Evolutionary conservation across 2,888 invertebrate species (phyloP).

Genomic region (Apoderus coryli): DNA sequence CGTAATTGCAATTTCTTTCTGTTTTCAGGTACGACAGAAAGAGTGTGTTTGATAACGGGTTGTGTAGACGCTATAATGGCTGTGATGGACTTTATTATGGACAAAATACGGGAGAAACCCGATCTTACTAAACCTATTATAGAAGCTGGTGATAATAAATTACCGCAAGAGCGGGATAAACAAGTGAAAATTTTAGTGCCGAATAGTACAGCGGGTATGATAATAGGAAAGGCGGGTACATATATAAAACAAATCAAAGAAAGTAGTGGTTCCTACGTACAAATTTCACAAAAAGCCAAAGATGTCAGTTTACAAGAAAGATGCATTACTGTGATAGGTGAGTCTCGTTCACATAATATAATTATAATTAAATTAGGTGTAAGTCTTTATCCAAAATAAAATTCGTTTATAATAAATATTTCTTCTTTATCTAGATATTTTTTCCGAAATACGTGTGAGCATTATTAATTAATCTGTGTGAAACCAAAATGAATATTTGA

Average conservation of each 20-base stretch:
- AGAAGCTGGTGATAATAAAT: conserved; percentile 56
- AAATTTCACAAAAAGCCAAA: conserved; percentile 93
- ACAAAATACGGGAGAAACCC: conserved; percentile 89
- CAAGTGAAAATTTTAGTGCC: conserved; percentile 94
- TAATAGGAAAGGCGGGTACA: conserved; percentile 91
- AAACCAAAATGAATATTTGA: too few species aligned
- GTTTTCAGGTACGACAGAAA: conserved; percentile 87
- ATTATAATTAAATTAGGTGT: too few species aligned
- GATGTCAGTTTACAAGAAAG: conserved; percentile 84
- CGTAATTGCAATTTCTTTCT: too few species aligned
- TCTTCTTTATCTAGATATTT: too few species aligned
- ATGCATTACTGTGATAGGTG: conserved; percentile 87
- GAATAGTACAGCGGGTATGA: conserved; percentile 95
- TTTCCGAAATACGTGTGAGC: too few species aligned
- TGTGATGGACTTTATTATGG: conserved; percentile 87
- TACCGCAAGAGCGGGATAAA: conserved; percentile 78
- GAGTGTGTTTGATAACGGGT: conserved; percentile 87
- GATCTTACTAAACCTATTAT: conserved; percentile 73
- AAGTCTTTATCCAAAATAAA: too few species aligned
- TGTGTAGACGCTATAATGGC: conserved; percentile 81
- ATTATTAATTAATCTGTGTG: too few species aligned
- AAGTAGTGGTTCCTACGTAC: conserved; percentile 86
- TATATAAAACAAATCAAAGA: conserved; percentile 94
- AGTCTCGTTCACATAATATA: too few species aligned
- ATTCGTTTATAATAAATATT: too few species aligned